Percentiles rank a stretch among this genome's conserved stretches.
Evolutionary conservation across 1,140 invertebrate species (phyloP).

Genomic region (Hyposmocoma kahamanoa): DNA sequence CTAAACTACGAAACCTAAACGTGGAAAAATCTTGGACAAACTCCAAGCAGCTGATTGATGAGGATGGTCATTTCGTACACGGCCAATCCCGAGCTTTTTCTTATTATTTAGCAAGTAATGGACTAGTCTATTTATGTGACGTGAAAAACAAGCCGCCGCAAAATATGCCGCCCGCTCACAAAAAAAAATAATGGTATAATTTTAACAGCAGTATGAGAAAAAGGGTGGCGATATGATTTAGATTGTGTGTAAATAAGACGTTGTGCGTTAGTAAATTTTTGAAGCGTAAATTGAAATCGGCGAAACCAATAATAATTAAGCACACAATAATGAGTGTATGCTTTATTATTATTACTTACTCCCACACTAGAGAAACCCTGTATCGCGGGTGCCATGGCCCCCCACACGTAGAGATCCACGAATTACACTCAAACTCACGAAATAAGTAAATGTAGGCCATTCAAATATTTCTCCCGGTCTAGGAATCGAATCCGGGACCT

Average conservation of each 20-base stretch:
- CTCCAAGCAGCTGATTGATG: constrained; percentile 73
- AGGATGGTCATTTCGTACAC: constrained; percentile 73
- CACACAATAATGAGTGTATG: no score
- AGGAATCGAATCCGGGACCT: no score
- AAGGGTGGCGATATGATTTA: background rate
- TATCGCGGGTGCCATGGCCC: no score
- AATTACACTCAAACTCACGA: no score
- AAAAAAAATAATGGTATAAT: constrained; percentile 14
- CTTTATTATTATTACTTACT: no score
- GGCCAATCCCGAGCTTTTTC: constrained; percentile 71
- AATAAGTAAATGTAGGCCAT: no score
- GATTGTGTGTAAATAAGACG: background rate
- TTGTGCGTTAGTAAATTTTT: background rate
- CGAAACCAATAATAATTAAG: no score
- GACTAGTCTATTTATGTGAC: constrained; percentile 67
- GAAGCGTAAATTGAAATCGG: no score
- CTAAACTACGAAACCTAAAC: constrained; percentile 71
- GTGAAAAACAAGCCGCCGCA: constrained; percentile 62
- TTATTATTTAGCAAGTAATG: constrained; percentile 72
- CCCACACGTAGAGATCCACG: no score
- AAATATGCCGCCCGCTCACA: constrained; percentile 42
- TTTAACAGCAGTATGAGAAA: background rate
- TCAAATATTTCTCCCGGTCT: no score
- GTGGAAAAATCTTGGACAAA: constrained; percentile 69
- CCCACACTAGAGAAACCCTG: no score